Evolutionary conservation across 1,140 invertebrate genomes (phyloP).

Genomic region (Pogonomyrmex barbatus): DNA sequence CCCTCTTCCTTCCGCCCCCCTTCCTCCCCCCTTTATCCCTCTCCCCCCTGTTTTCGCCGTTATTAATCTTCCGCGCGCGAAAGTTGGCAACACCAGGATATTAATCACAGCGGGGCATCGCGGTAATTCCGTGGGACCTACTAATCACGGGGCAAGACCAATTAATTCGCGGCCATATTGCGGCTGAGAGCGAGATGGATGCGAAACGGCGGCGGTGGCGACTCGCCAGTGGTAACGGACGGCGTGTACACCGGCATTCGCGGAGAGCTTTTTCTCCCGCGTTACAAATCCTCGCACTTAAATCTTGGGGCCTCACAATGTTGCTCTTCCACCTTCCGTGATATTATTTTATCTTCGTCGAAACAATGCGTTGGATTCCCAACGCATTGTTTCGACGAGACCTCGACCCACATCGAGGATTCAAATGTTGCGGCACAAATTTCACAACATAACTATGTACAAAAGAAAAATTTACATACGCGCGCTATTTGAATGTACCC

Average conservation of each 20-base stretch:
- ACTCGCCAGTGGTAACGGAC: constrained; percentile 38
- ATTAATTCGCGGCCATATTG: constrained; percentile 79
- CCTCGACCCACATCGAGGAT: not conserved
- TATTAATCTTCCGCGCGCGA: constrained; percentile 81
- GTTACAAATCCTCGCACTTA: constrained; percentile 55
- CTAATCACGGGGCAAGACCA: constrained; percentile 80
- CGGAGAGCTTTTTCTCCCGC: constrained; percentile 25
- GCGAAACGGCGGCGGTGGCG: constrained; percentile 19
- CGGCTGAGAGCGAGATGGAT: constrained; percentile 52
- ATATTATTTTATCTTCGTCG: constrained; percentile 23
- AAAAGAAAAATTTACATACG: not conserved
- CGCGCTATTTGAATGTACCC: not conserved
- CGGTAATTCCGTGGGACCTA: constrained; percentile 79
- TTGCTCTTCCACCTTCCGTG: not conserved
- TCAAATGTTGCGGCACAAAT: not conserved
- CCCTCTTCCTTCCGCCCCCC: not conserved
- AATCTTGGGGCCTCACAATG: constrained; percentile 15
- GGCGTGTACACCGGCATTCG: constrained; percentile 38
- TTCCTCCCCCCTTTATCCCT: no score
- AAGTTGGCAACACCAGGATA: constrained; percentile 80
- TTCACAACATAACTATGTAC: not conserved
- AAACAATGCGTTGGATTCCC: constrained; percentile 6
- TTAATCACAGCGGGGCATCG: constrained; percentile 81
- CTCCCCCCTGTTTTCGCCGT: constrained; percentile 64
- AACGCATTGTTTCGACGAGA: not conserved